Percentiles rank a stretch among this genome's conserved stretches.
phyloP scores from a whole-genome alignment of 2,888 invertebrate genomes.

The Buathra laborator region DNA sequence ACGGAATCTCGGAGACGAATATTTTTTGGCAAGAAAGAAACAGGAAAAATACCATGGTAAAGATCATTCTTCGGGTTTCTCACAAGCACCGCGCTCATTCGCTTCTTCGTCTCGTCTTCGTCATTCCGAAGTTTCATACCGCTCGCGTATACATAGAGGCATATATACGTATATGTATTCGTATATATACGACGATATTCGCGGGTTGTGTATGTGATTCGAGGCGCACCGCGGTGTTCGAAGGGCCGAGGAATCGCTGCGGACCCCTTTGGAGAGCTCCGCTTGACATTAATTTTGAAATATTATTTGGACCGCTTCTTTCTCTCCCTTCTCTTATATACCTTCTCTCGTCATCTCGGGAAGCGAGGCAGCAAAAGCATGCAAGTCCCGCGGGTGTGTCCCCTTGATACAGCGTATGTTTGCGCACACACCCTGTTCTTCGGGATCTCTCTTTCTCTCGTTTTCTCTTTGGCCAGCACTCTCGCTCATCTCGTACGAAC shows the following conservation, averaged over 20 bases:
- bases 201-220: not conserved
- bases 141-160: slow-evolving; percentile 37
- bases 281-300: slow-evolving; percentile 84
- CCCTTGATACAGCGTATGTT: slow-evolving; percentile 45
- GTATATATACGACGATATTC: slow-evolving; percentile 1
- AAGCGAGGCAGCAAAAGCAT: slow-evolving; percentile 43
- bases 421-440: slow-evolving; percentile 47
- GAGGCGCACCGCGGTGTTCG: slow-evolving; percentile 65
- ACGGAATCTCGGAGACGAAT: slow-evolving; percentile 70
- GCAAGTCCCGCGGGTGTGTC: slow-evolving; percentile 67
- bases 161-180: slow-evolving; percentile 17
- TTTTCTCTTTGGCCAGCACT: not conserved
- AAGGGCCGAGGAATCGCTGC: slow-evolving; percentile 75
- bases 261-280: slow-evolving; percentile 77
- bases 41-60: slow-evolving; percentile 19
- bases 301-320: slow-evolving; percentile 80
- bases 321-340: slow-evolving; percentile 13
- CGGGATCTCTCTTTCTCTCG: slow-evolving; percentile 12
- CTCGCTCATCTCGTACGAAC: slow-evolving; percentile 46
- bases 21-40: slow-evolving; percentile 29
- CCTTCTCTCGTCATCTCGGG: slow-evolving; percentile 11
- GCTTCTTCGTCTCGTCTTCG: slow-evolving; percentile 32
- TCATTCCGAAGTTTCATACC: slow-evolving; percentile 4
- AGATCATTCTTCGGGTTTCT: slow-evolving; percentile 49
- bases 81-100: slow-evolving; percentile 23